Base-by-base conservation (phyloP, 2,113 vertebrate species). In the Proterorhinus semilunaris region DNA sequence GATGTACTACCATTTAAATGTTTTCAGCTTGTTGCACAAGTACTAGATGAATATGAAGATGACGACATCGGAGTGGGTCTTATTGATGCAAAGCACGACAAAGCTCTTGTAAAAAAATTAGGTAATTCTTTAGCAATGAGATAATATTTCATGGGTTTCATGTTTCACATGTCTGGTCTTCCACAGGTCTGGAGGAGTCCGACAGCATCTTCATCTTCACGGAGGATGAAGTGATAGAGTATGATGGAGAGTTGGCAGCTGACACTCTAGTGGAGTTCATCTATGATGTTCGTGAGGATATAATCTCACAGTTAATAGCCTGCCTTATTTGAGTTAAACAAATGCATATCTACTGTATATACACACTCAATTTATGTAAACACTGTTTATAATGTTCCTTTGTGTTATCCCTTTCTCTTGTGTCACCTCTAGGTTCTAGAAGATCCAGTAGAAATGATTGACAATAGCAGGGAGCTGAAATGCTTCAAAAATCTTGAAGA, bases 241-340 rank as follows among this genome's bases (percentile, higher is more conserved):
- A 96, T 0, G 95, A 98, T 0, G 96, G 96, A 10, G 95, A 96
- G 75, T 83, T 98, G 11, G 90, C 95, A 2, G 93, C 96, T 0
- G 94, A 96, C 84, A 95, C 95, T 1, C 77, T 97, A 72, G 94
- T 96, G 88, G 95, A 96, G 82, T 97, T 97, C 86, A 90, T 97
- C 61, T 95, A 92, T 63, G 96, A 96, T 74, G 96, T 98, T 86
- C 94, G 95, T 87, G 87, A 67, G 81, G 81, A 89, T 86, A 87
- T 88, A 79, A 74, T 81, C 61, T 75, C 79, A 46, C 84, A 86
- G 77, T 90, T 86, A 88, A 86, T 88, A 84, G 44, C 78, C 64
- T 76, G 66, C 54, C 10, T 71, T 69, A 64, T 81, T 76, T 71
- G 44, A 81, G 79, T 21, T 64, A 48, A 53, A 58, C 58, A 36